Conservation (phyloP, 2,888 invertebrate species). For the Eupithecia pulchellata region DNA sequence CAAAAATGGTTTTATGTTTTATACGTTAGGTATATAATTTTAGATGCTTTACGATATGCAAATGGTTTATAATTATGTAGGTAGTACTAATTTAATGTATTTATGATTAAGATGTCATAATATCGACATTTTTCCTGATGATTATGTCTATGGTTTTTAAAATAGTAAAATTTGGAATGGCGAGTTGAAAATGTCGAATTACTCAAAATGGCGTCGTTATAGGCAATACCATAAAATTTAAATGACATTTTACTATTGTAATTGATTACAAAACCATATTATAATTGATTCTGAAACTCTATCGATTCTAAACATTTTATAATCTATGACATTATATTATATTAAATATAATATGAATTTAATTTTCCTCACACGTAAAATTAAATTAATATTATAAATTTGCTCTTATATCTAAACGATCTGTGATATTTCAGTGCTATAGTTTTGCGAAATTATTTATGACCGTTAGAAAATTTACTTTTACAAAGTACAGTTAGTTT, state of each 20-base stretch:
- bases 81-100: not conserved
- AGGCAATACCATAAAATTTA: not conserved
- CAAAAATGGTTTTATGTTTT: not conserved
- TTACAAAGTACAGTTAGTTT: too few species aligned
- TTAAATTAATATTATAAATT: not conserved
- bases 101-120: not conserved
- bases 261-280: not conserved
- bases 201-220: not conserved
- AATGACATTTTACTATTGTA: not conserved
- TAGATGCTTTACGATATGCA: not conserved
- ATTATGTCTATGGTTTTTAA: not conserved
- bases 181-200: slow-evolving; percentile 32
- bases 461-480: too few species aligned
- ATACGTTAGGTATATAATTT: not conserved
- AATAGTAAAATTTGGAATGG: slow-evolving; percentile 48
- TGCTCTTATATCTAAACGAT: slow-evolving; percentile 11
- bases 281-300: not conserved
- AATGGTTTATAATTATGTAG: not conserved
- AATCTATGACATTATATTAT: not conserved
- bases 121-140: not conserved
- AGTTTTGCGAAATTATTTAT: slow-evolving; percentile 26
- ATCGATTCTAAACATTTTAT: not conserved
- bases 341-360: too few species aligned
- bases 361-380: too few species aligned
- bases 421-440: slow-evolving; percentile 12